phyloP scores from a whole-genome alignment of 30 jellyfish, hydroid and myxozoan species.

The Sanderia malayensis region DNA sequence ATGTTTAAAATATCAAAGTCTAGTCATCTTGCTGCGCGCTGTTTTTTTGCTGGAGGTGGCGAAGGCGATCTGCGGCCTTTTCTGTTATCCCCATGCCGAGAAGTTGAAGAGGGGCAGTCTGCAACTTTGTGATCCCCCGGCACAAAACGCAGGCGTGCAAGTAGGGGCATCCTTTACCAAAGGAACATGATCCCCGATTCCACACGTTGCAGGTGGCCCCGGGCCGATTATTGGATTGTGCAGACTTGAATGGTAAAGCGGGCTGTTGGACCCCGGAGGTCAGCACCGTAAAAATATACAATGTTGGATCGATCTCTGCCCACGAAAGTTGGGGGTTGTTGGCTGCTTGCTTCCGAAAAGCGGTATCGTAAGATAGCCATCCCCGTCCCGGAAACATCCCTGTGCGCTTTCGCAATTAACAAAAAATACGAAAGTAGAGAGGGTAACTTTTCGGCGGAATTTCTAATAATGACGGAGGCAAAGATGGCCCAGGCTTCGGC shows the following conservation, averaged over 20 bases:
- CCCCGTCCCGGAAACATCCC: neutral
- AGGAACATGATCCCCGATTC: neutral
- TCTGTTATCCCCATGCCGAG: neutral
- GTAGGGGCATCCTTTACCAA: neutral
- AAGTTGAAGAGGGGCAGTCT: neutral
- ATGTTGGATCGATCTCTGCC: neutral
- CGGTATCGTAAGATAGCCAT: neutral
- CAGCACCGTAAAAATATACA: neutral
- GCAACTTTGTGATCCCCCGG: neutral
- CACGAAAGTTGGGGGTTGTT: neutral
- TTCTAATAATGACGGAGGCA: neutral
- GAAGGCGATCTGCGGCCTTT: neutral
- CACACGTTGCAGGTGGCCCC: neutral
- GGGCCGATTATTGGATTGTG: too few relatives aligned
- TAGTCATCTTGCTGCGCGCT: neutral
- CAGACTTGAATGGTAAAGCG: too few relatives aligned
- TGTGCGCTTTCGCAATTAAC: neutral
- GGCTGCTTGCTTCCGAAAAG: neutral
- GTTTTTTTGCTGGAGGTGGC: neutral
- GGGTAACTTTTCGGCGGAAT: neutral
- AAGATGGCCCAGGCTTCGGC: neutral
- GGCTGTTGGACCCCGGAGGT: constrained; percentile 1
- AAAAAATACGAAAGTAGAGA: neutral
- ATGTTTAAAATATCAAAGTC: too few relatives aligned
- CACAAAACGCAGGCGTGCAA: neutral